phyloP scores from a whole-genome alignment of 2,797 vertebrate genomes.

The Amazona finschi region DNA sequence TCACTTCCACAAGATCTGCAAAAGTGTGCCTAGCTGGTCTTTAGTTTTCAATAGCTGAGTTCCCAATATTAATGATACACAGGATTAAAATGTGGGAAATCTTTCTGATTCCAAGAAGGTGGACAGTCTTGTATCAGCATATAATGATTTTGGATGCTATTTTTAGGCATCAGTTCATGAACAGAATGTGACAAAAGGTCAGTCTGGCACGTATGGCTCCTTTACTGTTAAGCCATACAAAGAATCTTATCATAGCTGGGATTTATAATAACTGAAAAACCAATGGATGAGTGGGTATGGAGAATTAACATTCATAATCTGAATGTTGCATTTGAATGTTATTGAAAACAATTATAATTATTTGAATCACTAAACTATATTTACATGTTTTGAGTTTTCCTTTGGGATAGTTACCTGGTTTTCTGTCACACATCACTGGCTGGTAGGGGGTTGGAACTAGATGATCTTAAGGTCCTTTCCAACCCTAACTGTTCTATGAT shows the following conservation, averaged over 20 bases:
- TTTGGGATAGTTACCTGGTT: not conserved
- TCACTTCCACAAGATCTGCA: not conserved
- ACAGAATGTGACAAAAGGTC: not conserved
- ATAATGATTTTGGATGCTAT: not conserved
- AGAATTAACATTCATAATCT: slow-evolving; percentile 32
- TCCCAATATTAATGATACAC: not conserved
- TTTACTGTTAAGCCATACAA: not conserved
- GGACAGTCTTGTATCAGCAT: not conserved
- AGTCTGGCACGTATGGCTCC: not conserved
- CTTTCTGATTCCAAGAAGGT: not conserved
- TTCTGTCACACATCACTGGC: not conserved
- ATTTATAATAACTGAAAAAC: not conserved
- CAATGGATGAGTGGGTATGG: not conserved
- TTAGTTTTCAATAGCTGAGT: not conserved
- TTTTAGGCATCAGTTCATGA: not conserved
- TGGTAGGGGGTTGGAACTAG: not conserved
- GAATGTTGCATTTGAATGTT: not conserved
- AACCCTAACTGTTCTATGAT: no score
- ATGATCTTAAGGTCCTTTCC: no score
- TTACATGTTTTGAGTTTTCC: slow-evolving; percentile 15
- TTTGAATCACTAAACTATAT: slow-evolving; percentile 7
- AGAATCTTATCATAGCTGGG: not conserved
- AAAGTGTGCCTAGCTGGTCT: not conserved
- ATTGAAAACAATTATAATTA: slow-evolving; percentile 37
- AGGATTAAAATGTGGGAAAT: not conserved